phyloP scores from a whole-genome alignment of 2,888 invertebrate genomes.

The Dysmachus trigonus region DNA sequence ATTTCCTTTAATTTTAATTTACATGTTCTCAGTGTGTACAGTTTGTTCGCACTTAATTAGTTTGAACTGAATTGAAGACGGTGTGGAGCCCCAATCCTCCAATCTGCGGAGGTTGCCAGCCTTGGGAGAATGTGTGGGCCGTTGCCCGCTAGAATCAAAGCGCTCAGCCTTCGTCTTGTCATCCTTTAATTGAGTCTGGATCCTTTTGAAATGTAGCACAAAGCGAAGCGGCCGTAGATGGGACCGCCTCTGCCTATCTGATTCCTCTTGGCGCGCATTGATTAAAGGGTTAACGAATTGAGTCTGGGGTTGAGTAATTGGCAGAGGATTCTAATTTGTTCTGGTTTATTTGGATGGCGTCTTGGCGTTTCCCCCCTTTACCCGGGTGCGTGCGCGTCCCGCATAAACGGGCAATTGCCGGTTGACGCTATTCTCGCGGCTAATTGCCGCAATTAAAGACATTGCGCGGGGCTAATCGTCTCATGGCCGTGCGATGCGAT shows the following conservation, averaged over 20 bases:
- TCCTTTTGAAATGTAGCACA: conserved; percentile 1
- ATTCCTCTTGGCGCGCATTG: background rate
- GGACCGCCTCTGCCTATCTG: background rate
- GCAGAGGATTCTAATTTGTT: conserved; percentile 20
- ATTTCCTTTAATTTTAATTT: too few species aligned
- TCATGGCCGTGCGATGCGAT: conserved; percentile 26
- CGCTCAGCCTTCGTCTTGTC: conserved; percentile 6
- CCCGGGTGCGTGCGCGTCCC: background rate
- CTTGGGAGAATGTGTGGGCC: background rate
- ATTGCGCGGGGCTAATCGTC: conserved; percentile 4
- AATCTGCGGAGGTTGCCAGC: background rate
- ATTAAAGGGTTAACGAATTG: conserved; percentile 32
- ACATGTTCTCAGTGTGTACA: too few species aligned
- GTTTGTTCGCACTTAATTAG: background rate
- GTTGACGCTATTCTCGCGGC: background rate
- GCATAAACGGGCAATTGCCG: background rate
- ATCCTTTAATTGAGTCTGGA: conserved; percentile 26
- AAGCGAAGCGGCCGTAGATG: background rate
- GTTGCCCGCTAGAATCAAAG: conserved; percentile 12
- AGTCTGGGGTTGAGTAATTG: conserved; percentile 33
- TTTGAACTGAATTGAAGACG: background rate
- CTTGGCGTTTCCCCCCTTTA: background rate
- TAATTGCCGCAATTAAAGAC: conserved; percentile 18
- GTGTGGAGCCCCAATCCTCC: background rate
- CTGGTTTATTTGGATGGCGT: conserved; percentile 18